Conservation (phyloP, 2,888 invertebrate species). For the Lordiphosa fenestrarum region DNA sequence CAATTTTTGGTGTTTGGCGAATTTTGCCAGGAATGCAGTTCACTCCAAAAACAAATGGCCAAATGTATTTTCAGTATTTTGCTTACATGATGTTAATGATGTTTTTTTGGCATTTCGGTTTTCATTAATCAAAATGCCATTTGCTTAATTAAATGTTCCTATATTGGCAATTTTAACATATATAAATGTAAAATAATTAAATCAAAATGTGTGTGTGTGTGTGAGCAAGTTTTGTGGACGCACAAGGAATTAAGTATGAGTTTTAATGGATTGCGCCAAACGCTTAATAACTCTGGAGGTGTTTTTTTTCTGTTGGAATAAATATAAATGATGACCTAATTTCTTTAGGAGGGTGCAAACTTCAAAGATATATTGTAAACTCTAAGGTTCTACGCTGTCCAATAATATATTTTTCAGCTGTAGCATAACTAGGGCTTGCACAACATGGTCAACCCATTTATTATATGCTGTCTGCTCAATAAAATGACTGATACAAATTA, state of each 20-base stretch:
- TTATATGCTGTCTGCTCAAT: no score
- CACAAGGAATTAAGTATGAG: constrained; percentile 5
- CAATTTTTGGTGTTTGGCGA: constrained; percentile 19
- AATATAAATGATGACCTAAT: not conserved
- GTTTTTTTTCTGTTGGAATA: not conserved
- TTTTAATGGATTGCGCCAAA: not conserved
- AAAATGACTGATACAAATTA: no score
- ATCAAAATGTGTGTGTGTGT: constrained; percentile 5
- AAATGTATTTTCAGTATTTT: constrained; percentile 29
- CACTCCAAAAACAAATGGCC: constrained; percentile 39
- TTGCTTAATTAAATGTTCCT: constrained; percentile 57
- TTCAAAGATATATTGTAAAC: no score
- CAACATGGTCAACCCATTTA: no score
- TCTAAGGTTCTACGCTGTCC: no score
- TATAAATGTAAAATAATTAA: constrained; percentile 23
- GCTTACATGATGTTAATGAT: constrained; percentile 43
- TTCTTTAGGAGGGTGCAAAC: no score
- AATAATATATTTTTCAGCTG: no score
- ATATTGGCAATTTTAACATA: constrained; percentile 41
- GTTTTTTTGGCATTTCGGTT: constrained; percentile 44
- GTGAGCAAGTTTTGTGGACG: constrained; percentile 1
- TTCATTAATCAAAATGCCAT: constrained; percentile 63
- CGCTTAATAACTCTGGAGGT: constrained; percentile 1
- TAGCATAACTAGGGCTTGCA: no score
- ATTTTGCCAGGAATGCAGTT: constrained; percentile 48